phyloP scores from a whole-genome alignment of 2,113 vertebrate species.

The Tenebrosternarchus preto region DNA sequence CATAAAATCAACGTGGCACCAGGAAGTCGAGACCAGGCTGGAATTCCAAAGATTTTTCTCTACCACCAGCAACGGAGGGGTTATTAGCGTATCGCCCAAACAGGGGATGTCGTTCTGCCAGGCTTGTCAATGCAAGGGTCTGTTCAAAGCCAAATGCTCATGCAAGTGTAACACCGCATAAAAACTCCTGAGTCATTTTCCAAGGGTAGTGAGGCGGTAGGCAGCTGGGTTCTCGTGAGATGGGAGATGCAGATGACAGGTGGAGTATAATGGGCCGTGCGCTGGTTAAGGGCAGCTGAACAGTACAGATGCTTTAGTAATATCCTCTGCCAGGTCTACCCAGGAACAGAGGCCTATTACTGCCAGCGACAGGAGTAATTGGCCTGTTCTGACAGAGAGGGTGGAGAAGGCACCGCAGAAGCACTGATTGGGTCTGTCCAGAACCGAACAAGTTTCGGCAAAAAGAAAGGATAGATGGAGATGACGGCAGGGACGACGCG shows the following conservation, averaged over 20 bases:
- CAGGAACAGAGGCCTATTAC: conserved; percentile 26
- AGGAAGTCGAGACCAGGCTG: too few relatives aligned
- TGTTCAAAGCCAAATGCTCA: conserved; percentile 1
- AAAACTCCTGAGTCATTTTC: neutral
- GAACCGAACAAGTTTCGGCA: conserved; percentile 9
- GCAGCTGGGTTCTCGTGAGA: neutral
- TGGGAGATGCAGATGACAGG: conserved; percentile 26
- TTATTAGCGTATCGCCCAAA: neutral
- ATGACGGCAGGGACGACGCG: too few relatives aligned
- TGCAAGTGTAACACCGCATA: neutral
- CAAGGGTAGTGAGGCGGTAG: conserved; percentile 1
- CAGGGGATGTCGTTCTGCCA: neutral
- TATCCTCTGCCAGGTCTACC: conserved; percentile 42
- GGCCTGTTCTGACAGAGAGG: conserved; percentile 39
- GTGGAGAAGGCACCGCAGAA: conserved; percentile 5
- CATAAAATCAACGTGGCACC: too few relatives aligned
- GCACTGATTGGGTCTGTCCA: conserved; percentile 18
- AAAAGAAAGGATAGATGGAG: conserved; percentile 9
- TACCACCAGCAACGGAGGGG: neutral
- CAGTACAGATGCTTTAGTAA: neutral
- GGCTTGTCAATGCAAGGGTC: neutral
- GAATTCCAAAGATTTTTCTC: neutral
- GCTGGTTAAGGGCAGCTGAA: conserved; percentile 24
- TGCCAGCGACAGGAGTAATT: conserved; percentile 36
- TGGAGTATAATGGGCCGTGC: conserved; percentile 20